Evolutionary conservation across 1,140 invertebrate genomes (phyloP).

Genomic region (Apocrypta bakeri): DNA sequence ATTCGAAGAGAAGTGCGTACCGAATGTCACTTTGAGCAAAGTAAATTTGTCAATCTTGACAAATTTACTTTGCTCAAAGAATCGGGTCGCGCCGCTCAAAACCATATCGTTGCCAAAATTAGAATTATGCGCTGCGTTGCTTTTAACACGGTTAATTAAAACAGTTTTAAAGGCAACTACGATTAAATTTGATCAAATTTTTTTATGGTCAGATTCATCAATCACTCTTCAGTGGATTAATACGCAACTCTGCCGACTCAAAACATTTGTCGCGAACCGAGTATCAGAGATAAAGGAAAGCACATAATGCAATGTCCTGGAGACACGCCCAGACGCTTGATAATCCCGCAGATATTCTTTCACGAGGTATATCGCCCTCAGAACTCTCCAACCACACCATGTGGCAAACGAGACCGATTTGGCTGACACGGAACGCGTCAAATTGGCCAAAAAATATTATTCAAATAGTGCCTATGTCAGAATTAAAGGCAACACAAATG

Average conservation of each 20-base stretch:
- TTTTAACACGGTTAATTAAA: constrained; percentile 23
- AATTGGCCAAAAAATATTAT: constrained; percentile 8
- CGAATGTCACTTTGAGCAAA: constrained; percentile 20
- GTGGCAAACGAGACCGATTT: constrained; percentile 15
- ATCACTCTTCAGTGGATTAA: constrained; percentile 17
- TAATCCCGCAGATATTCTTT: constrained; percentile 10
- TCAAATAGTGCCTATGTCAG: background rate
- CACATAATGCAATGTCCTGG: background rate
- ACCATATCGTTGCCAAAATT: constrained; percentile 34
- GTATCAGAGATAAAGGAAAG: constrained; percentile 3
- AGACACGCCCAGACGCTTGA: background rate
- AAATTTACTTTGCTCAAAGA: constrained; percentile 30
- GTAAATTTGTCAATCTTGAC: background rate
- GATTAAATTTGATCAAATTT: background rate
- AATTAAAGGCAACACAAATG: background rate
- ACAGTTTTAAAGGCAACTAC: background rate
- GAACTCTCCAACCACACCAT: background rate
- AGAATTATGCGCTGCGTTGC: constrained; percentile 41
- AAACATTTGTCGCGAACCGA: background rate
- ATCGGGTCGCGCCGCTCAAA: constrained; percentile 32
- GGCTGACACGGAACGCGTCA: background rate
- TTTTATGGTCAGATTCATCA: constrained; percentile 30
- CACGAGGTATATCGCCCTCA: background rate
- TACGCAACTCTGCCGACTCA: background rate
- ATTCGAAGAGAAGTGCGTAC: constrained; percentile 20